Conservation (phyloP, 2,113 vertebrate species). For the Lanius ludovicianus region DNA sequence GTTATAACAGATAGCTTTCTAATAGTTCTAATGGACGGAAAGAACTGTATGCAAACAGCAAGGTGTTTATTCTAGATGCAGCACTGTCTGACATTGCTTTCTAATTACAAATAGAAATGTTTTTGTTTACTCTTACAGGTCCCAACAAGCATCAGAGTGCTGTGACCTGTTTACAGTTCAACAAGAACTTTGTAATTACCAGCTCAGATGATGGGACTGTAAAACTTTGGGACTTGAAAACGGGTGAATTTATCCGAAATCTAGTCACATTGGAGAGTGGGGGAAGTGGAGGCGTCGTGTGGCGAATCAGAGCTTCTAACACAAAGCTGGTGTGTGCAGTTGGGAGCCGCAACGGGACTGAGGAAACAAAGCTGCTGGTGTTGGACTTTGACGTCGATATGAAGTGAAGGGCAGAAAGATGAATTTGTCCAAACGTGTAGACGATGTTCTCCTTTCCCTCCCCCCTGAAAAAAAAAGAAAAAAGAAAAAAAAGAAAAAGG, state of each 20-base stretch:
- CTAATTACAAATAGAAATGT: constrained; percentile 26
- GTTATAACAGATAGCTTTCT: background rate
- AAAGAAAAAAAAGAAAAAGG: background rate
- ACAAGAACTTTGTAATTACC: constrained; percentile 99
- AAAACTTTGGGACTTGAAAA: constrained; percentile 99
- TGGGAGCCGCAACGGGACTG: constrained; percentile 97
- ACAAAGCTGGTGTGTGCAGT: constrained; percentile 98
- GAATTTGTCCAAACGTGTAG: constrained; percentile 75
- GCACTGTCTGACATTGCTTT: background rate
- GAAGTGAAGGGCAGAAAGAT: constrained; percentile 86
- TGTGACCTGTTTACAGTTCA: constrained; percentile 99
- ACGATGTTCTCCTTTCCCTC: constrained; percentile 72
- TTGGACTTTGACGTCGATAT: constrained; percentile 99
- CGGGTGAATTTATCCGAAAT: constrained; percentile 99
- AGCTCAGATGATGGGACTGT: constrained; percentile 99
- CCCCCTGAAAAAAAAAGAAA: background rate
- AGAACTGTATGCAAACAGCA: background rate
- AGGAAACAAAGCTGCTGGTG: constrained; percentile 99
- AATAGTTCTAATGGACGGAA: background rate
- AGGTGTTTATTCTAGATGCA: background rate
- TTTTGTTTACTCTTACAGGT: constrained; percentile 77
- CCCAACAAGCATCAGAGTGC: constrained; percentile 99
- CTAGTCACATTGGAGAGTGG: constrained; percentile 98
- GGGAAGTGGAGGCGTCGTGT: constrained; percentile 96
- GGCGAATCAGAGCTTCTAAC: constrained; percentile 98